Evolutionary conservation across 2,797 vertebrate genomes (phyloP), one percentile per base, ranked within the genome.

Genomic region (Lepus townsendii): DNA sequence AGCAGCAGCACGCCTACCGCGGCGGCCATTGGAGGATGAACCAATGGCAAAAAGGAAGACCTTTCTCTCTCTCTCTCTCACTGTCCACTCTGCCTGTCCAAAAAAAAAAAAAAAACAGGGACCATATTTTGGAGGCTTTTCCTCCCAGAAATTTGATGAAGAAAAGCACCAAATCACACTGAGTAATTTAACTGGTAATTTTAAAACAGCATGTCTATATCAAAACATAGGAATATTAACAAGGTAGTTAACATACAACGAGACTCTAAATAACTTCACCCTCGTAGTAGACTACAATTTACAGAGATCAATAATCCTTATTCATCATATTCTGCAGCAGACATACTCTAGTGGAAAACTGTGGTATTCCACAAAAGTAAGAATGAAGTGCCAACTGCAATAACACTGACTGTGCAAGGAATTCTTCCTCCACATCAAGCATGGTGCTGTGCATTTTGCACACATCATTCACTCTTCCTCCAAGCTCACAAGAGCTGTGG

Each of bases 151-250:
- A 30, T 32, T 71, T 82, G 16, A 88, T 89, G 57, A 84, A 27
- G 8, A 13, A 38, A 63, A 79, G 60, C 19, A 68, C 38, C 38
- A 91, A 77, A n/a, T 62, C 83, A 88, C 17, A 78, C 30, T 62
- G 62, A 87, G 54, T 71, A 52, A 91, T 93, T 83, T 85, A 92
- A 83, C 35, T 52, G 54, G 9, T 92, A 62, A 32, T 60, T 93
- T 85, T 60, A 38, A 82, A 88, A 83, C 20, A 79, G 30, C 10
- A 79, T 68, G 78, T 82, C 42, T 75, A 35, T 19, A 75, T 32
- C 54, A 93, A 84, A 90, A 83, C 12, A 63, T 27, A n/a, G 1
- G 2, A 26, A 22, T 6, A 47, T 32, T 75, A n/a, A 47, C 26
- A 32, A 47, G 94, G 19, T 73, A 47, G 20, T 30, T 24, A 19